Evolutionary conservation across 2,113 vertebrate genomes (phyloP).

Genomic region (Otis tarda): DNA sequence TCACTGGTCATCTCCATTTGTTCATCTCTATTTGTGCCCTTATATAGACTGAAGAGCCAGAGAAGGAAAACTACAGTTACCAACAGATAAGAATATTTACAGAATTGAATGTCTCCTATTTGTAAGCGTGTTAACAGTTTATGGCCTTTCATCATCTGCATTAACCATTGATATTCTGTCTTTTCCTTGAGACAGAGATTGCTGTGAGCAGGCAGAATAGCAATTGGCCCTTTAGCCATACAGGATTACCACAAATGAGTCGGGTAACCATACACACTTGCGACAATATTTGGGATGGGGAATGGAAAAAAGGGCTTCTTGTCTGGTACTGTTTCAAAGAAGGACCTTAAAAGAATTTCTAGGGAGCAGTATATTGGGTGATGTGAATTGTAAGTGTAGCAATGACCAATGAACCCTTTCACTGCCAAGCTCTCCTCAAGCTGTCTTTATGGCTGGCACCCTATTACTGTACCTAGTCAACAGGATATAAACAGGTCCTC

Average conservation of each 20-base stretch:
- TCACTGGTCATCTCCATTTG: neutral
- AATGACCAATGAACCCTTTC: neutral
- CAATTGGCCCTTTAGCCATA: neutral
- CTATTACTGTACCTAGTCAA: neutral
- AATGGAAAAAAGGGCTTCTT: neutral
- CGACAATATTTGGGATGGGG: neutral
- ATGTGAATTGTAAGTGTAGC: neutral
- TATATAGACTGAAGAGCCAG: neutral
- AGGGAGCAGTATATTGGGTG: neutral
- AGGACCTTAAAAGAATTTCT: neutral
- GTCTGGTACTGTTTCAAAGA: neutral
- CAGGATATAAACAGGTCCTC: neutral
- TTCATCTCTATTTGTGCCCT: neutral
- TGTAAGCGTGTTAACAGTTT: constrained; percentile 1
- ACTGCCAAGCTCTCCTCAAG: neutral
- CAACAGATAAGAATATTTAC: constrained; percentile 26
- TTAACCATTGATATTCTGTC: neutral
- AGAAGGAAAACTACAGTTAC: neutral
- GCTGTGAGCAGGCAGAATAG: neutral
- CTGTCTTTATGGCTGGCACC: neutral
- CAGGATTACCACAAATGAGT: neutral
- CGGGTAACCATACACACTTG: neutral
- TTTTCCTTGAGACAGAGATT: neutral
- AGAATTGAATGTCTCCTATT: neutral
- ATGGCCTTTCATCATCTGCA: neutral